phyloP scores from a whole-genome alignment of 2,888 invertebrate species.

The Cantharis nigra region DNA sequence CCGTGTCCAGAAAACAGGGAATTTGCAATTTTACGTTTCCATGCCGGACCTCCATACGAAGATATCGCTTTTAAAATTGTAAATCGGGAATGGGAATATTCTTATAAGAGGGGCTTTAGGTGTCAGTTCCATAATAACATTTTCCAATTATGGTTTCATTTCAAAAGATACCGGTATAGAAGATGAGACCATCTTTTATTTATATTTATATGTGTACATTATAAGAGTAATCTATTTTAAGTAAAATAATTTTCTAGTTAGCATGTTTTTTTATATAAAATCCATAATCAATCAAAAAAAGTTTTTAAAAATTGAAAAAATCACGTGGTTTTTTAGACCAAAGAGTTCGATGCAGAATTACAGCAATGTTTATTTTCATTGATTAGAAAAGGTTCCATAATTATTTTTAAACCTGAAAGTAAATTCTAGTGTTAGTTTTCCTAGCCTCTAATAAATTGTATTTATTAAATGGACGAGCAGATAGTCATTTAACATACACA shows the following conservation, averaged over 20 bases:
- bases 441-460: no score
- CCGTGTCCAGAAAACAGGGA: conserved; percentile 91
- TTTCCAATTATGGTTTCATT: conserved; percentile 99
- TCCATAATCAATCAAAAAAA: no score
- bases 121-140: conserved; percentile 99
- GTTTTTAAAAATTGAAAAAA: no score
- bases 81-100: conserved; percentile 99
- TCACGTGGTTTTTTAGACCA: no score
- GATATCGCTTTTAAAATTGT: conserved; percentile 99
- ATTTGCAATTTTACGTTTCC: conserved; percentile 92
- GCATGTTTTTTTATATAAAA: background rate
- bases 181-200: conserved; percentile 57
- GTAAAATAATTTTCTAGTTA: background rate
- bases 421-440: background rate
- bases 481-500: background rate
- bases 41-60: conserved; percentile 99
- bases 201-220: background rate
- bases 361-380: background rate
- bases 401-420: background rate
- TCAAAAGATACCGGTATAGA: conserved; percentile 96
- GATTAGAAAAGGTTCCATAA: background rate
- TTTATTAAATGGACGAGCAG: background rate
- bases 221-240: background rate
- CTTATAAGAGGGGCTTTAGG: conserved; percentile 95
- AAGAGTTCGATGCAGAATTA: no score